Base-by-base conservation (phyloP, 2,797 vertebrate genomes). In the Peromyscus nudipes region DNA sequence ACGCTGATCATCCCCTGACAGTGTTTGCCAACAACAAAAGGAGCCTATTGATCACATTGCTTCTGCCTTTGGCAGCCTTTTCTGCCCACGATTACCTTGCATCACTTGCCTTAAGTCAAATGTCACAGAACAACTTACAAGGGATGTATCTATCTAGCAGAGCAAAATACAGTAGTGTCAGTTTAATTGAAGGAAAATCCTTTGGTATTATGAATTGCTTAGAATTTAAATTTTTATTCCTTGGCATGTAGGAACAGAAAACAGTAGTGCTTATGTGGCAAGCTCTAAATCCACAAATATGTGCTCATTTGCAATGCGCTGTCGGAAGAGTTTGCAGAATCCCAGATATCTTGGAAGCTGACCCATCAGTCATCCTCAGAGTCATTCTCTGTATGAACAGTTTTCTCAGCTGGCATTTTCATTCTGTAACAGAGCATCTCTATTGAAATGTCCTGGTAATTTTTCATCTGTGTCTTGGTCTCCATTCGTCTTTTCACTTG, bases 11-110 rank as follows among this genome's bases (percentile, higher is more conserved):
- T 98, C 97, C 98, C 97, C 98, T 98, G 97, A 98, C 98, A 98
- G 96, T 98, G 98, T 98, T 98, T 98, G 98, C 98, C 97, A 97
- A 97, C 98, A 98, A 98, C 96, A 98, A 98, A 98, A 98, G 97
- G 97, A 97, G 98, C 83, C 96, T 98, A 98, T 98, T 98, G 98
- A 99, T 98, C 98, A 98, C 97, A 97, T 96, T 96, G 95, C 91
- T 97, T 97, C 94, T 98, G 86, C 92, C 98, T 97, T 98, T 98
- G 97, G 96, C 95, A 93, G 97, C 60, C 64, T 98, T 95, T 98
- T n/a, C 97, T 98, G 98, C 55, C 98, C 95, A 80, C 80, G 84
- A 98, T 98, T 98, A 92, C 93, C 88, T 98, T 98, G 95, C 92
- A 96, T 97, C 93, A 81, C 87, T 98, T 98, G 97, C 98, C 97